Conservation (phyloP, 2,113 vertebrate species). For the Piprites chloris region DNA sequence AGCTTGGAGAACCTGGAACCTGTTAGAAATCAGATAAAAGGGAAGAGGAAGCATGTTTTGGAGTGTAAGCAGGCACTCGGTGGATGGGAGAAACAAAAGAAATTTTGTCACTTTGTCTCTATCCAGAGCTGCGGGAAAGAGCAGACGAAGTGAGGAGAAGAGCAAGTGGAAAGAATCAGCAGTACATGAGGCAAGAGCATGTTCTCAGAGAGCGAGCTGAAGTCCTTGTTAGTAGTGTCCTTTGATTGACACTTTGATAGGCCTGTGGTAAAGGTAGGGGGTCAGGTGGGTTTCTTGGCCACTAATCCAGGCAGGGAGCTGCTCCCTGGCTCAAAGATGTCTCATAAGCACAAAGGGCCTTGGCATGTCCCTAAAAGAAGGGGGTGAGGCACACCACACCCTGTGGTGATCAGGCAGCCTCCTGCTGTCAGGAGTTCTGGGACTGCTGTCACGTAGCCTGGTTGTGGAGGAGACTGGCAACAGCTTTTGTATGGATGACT, state of each 20-base stretch:
- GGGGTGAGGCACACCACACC: neutral
- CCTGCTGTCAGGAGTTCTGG: neutral
- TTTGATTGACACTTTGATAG: neutral
- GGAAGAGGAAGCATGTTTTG: neutral
- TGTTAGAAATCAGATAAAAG: neutral
- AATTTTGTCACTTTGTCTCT: neutral
- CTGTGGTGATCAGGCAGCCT: neutral
- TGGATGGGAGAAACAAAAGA: neutral
- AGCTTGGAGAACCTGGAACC: neutral
- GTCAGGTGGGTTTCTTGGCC: neutral
- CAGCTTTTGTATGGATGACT: neutral
- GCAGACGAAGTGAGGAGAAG: neutral
- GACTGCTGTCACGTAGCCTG: neutral
- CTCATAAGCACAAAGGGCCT: neutral
- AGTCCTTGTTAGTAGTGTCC: neutral
- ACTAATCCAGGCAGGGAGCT: neutral
- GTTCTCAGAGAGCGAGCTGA: neutral
- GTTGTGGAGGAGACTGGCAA: neutral
- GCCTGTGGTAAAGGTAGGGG: neutral
- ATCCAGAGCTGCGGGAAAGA: neutral
- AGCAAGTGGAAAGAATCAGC: neutral
- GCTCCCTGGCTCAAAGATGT: neutral
- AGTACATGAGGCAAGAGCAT: neutral
- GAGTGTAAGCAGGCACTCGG: neutral
- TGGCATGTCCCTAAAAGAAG: neutral